Evolutionary conservation across 2,888 invertebrate species (phyloP).

Genomic region (Suillia variegata): DNA sequence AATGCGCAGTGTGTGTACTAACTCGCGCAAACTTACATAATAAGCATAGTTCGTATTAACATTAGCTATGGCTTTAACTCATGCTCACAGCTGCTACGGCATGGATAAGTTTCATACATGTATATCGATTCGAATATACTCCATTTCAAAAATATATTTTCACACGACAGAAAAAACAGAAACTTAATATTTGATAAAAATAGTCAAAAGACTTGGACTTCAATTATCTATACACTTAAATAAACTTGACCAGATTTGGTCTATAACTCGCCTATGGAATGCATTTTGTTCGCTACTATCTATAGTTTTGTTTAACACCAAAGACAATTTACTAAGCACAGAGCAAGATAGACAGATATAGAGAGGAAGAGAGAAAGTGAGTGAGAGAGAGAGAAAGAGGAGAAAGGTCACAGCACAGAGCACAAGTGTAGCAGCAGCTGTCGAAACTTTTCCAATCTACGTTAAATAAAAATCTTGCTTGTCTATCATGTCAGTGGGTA

Average conservation of each 20-base stretch:
- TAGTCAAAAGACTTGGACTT: too few relatives aligned
- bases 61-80: conserved; percentile 9
- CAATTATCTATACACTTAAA: too few relatives aligned
- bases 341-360: too few relatives aligned
- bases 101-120: neutral
- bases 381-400: neutral
- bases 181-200: too few relatives aligned
- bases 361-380: neutral
- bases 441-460: conserved; percentile 55
- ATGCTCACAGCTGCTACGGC: neutral
- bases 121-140: neutral
- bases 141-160: too few relatives aligned
- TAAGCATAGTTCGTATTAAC: conserved; percentile 10
- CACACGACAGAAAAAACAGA: too few relatives aligned
- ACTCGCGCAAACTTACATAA: neutral
- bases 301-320: too few relatives aligned
- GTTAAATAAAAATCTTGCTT: conserved; percentile 52
- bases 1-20: neutral
- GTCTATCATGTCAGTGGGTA: conserved; percentile 52
- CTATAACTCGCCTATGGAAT: too few relatives aligned
- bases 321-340: too few relatives aligned
- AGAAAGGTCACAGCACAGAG: neutral
- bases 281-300: too few relatives aligned
- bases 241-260: too few relatives aligned
- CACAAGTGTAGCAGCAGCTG: conserved; percentile 31